Conservation (phyloP, 2,888 invertebrate species). For the Taenaris catops region DNA sequence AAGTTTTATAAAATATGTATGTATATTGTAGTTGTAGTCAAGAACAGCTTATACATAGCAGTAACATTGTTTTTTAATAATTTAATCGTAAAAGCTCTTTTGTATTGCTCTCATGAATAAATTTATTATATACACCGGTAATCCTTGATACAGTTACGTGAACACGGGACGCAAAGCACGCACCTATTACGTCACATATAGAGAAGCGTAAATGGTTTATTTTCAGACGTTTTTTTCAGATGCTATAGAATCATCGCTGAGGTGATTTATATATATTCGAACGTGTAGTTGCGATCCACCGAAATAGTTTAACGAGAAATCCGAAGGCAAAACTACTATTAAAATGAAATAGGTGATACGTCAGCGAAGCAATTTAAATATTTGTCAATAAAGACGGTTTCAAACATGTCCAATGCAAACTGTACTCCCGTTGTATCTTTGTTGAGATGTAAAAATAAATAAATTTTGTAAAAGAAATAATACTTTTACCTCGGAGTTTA, state of each 20-base stretch:
- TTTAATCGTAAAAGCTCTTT: not conserved
- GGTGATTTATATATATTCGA: slow-evolving; percentile 58
- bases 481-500: too few relatives aligned
- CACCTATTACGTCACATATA: slow-evolving; percentile 43
- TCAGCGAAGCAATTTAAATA: slow-evolving; percentile 24
- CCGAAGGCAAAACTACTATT: slow-evolving; percentile 36
- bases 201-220: slow-evolving; percentile 49
- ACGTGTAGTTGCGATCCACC: slow-evolving; percentile 37
- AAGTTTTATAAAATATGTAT: too few relatives aligned
- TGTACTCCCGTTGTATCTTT: too few relatives aligned
- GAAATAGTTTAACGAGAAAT: slow-evolving; percentile 65
- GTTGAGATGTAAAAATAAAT: too few relatives aligned
- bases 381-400: slow-evolving; percentile 24
- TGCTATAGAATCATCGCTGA: slow-evolving; percentile 53
- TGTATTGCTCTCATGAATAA: too few relatives aligned
- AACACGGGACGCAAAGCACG: slow-evolving; percentile 12
- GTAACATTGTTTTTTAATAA: too few relatives aligned
- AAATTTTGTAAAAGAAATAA: too few relatives aligned
- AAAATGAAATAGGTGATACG: slow-evolving; percentile 22
- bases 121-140: too few relatives aligned
- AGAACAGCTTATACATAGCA: too few relatives aligned
- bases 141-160: not conserved
- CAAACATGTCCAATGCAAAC: too few relatives aligned
- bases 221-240: slow-evolving; percentile 52
- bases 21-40: too few relatives aligned